Base-by-base conservation (phyloP, 2,797 vertebrate genomes). In the Hyperoplus immaculatus region DNA sequence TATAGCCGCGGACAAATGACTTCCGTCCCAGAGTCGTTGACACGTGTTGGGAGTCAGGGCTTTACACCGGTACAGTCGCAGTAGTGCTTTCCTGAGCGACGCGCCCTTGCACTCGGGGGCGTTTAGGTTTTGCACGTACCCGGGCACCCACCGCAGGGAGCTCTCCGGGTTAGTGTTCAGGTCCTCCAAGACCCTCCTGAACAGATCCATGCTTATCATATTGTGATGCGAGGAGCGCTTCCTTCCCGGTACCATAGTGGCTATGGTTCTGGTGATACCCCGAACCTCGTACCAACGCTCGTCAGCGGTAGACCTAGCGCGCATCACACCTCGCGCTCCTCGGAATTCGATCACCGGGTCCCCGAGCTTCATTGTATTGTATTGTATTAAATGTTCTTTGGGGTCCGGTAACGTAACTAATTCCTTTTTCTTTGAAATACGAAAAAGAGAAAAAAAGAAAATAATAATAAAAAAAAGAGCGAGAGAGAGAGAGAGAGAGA, bases 171-270 rank as follows among this genome's bases (percentile, higher is more conserved):
- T 54, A 0, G 0, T 4, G 8, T 65, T 18, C 10, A 66, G 14
- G 10, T 78, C 67, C 13, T 50, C 11, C 0, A 74, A 2, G 0
- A 75, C 8, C 36, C n/a, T 55, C 0, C 4, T 0, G 2, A 14
- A 84, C 15, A 80, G 3, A 47, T 84, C 72, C 77, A 80, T 77
- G 18, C 4, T 49, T 38, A 77, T 80, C 77, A 84, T 84, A 21
- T 83, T 73, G 36, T 60, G 51, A 2, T 16, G 0, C 10, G 1
- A 0, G 0, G 10, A 4, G 5, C 43, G 21, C 8, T 12, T 69
- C 8, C 36, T 13, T 11, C 3, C 15, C 11, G 10, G 11, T 3
- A 4, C 0, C 1, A 61, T 10, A 0, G 54, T 47, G 9, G 51
- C 8, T 0, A 80, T 21, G 1, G 21, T 14, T 53, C 47, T 75